Percentiles rank a stretch among this genome's conserved stretches.
Evolutionary conservation across 2,797 vertebrate genomes (phyloP).

Genomic region (Gymnothorax reevesii): DNA sequence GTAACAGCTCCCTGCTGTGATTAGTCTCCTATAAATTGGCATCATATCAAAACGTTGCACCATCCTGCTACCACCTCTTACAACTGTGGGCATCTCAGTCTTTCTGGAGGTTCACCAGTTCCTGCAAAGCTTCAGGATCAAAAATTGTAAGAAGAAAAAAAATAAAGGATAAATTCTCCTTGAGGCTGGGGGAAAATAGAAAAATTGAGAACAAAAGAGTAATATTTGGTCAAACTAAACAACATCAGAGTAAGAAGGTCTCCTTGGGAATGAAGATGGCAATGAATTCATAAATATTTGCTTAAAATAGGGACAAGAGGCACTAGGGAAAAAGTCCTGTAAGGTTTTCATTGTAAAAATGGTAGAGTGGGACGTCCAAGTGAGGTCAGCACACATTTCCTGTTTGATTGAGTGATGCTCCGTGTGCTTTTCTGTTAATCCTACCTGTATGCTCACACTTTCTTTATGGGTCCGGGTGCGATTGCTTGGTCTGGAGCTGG

Average conservation of each 20-base stretch:
- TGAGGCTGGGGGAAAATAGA: background rate
- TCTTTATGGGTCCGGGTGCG: background rate
- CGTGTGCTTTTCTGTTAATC: background rate
- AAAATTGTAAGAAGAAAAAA: background rate
- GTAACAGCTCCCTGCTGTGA: background rate
- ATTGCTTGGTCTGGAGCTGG: background rate
- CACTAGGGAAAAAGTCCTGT: background rate
- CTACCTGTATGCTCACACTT: background rate
- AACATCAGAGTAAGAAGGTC: background rate
- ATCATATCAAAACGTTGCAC: background rate
- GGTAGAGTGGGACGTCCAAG: background rate
- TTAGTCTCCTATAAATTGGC: background rate
- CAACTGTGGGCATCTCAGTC: background rate
- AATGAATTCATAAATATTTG: background rate
- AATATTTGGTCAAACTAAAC: background rate
- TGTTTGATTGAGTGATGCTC: background rate
- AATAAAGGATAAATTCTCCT: background rate
- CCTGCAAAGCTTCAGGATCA: background rate
- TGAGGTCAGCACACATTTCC: background rate
- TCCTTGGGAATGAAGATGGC: background rate
- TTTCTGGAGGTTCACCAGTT: background rate
- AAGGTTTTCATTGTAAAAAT: background rate
- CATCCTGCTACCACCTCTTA: background rate
- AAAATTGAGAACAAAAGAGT: background rate
- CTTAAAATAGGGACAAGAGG: background rate